Evolutionary conservation across 2,113 vertebrate species (phyloP), one percentile per base, ranked within the genome.

Genomic region (Lophochroa leadbeateri): DNA sequence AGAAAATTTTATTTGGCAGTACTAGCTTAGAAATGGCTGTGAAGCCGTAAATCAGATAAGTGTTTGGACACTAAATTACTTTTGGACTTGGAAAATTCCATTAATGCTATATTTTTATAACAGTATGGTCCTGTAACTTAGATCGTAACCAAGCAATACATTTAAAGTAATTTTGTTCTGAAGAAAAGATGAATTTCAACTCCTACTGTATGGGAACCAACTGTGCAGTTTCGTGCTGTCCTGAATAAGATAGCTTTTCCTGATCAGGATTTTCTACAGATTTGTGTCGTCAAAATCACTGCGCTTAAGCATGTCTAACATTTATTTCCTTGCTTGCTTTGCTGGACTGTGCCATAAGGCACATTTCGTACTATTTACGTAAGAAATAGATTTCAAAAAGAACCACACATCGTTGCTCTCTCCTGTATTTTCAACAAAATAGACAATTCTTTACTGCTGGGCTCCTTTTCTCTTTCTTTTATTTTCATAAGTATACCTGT

Each of bases 1-100:
- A 94, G 88, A 94, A 93, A 92, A 93, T 93, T 86, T 92, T 95
- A 91, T 92, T 97, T 95, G 92, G 82, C 90, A 92, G 52, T 29
- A 69, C 57, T 84, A 57, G 24, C 17, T 88, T 84, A 94, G 65
- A 81, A 65, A 83, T 20, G 60, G 68, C 35, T 68, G 60, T 78
- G 65, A 92, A 95, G 52, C 74, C 12, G 71, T 93, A 91, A 96
- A 96, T 96, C 82, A 96, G 76, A 90, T 71, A 95, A 7, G 14
- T 74, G 90, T 84, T 63, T 93, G 60, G 52, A 93, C 52, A 79
- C 37, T 84, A 91, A 86, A 96, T 94, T 96, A 88, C 91, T 93
- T 96, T 86, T 69, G 27, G 60, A 81, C 23, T 39, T 91, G 94
- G 93, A 93, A 96, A 96, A 95, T 94, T 95, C 90, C 94, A 84